These are phyloP conservation scores for Pantherophis guttatus DNA, from an alignment of 2,113 vertebrate species.

Conservation along the genomic window DNA sequence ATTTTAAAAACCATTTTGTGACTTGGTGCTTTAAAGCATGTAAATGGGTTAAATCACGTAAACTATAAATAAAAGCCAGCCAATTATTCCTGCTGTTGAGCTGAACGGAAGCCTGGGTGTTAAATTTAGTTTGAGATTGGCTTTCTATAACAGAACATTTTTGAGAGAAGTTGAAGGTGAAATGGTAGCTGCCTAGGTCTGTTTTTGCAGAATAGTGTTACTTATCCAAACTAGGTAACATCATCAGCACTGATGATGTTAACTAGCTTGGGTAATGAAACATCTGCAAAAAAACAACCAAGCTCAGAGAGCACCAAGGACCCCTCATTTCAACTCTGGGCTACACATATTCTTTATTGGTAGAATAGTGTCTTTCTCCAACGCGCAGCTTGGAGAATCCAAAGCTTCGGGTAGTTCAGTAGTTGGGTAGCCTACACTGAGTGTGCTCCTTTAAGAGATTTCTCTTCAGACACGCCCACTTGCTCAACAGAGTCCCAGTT, in stretches of 20 bases:
- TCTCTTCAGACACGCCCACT: too few relatives aligned
- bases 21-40: not conserved
- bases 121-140: not conserved
- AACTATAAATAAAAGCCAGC: not conserved
- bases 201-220: not conserved
- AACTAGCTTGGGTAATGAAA: not conserved
- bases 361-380: not conserved
- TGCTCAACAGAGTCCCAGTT: too few relatives aligned
- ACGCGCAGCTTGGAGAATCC: too few relatives aligned
- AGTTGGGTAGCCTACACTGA: too few relatives aligned
- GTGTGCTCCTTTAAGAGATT: too few relatives aligned
- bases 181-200: not conserved
- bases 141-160: not conserved
- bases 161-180: not conserved
- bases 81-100: not conserved
- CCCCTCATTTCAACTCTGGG: not conserved
- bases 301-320: not conserved
- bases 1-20: not conserved
- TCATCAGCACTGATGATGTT: too few relatives aligned
- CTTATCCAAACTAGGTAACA: too few relatives aligned
- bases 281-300: not conserved
- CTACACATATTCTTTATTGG: not conserved
- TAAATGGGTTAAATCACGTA: not conserved
- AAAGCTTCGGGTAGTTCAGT: too few relatives aligned
- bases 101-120: not conserved